Evolutionary conservation across 1,140 invertebrate species (phyloP), one percentile per base, ranked within the genome.

Genomic region (Drosophila busckii): DNA sequence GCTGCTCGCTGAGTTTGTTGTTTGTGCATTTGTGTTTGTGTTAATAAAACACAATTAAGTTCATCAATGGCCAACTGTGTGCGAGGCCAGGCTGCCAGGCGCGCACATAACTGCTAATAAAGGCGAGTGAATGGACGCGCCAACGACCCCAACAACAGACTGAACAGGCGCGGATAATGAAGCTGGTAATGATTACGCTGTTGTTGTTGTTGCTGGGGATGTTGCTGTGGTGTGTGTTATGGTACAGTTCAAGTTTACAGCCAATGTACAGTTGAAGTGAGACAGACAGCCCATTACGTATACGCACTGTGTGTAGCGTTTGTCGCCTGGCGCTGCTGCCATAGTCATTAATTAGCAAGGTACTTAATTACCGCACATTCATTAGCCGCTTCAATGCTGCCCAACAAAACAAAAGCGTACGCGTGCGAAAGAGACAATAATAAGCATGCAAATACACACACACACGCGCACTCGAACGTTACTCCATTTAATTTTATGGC

Each of bases 31-130:
- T 80, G 75, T 80, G 83, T 85, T 85, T 85, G 83, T 85, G 84
- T 84, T 85, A 85, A 85, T 85, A 85, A 85, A 85, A 85, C 84
- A 85, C 84, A 85, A 85, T 85, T 85, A 85, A 80, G 71, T 85
- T 75, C 66, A 85, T 85, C 84, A 85, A 85, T 85, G 83, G 82
- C 59, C 38, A 17, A 29, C 9, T 22, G 19, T 28, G 37, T 12
- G 17, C 9, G 16, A 7, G 54, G 40, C 34, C 32, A 59, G 45
- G 32, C 63, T 25, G 13, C 28, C n/a, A n/a, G n/a, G n/a, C n/a
- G n/a, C 49, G 64, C 64, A 56, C 75, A 80, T 82, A 80, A 82
- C 69, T 82, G 75, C 75, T 82, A 82, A 82, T 80, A 80, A 80
- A 80, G 82, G 48, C 67, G 69, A 55, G 64, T 70, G 52, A 80